Evolutionary conservation across 2,113 vertebrate genomes (phyloP).

Genomic region (Fregetta grallaria): DNA sequence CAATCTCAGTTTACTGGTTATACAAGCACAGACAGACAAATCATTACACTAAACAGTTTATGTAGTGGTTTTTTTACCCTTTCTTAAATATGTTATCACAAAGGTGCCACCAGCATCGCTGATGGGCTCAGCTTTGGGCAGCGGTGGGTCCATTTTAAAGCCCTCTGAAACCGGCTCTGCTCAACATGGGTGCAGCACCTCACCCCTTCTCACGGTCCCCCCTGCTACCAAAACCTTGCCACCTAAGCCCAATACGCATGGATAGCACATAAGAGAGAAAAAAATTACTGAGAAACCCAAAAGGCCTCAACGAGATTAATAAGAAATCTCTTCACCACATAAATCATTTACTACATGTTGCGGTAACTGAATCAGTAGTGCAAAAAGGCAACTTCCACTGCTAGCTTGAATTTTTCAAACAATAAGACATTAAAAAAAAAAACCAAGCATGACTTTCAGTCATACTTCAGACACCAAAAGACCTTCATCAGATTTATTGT

Average conservation of each 20-base stretch:
- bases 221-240: background rate
- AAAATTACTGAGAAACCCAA: background rate
- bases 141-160: accelerated
- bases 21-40: background rate
- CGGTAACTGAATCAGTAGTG: background rate
- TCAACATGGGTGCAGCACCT: background rate
- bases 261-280: background rate
- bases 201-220: background rate
- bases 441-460: background rate
- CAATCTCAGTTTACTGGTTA: background rate
- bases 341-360: background rate
- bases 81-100: background rate
- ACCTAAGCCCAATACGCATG: accelerated
- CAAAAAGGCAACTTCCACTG: background rate
- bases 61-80: background rate
- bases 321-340: background rate
- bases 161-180: background rate
- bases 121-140: background rate
- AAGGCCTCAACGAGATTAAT: background rate
- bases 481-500: background rate
- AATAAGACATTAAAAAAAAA: background rate
- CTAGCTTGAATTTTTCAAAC: background rate
- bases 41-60: background rate
- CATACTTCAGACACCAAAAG: background rate
- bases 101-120: background rate